These are phyloP conservation scores for Agrochola lota DNA, from an alignment of 2,888 invertebrate genomes.

Conservation along the genomic window DNA sequence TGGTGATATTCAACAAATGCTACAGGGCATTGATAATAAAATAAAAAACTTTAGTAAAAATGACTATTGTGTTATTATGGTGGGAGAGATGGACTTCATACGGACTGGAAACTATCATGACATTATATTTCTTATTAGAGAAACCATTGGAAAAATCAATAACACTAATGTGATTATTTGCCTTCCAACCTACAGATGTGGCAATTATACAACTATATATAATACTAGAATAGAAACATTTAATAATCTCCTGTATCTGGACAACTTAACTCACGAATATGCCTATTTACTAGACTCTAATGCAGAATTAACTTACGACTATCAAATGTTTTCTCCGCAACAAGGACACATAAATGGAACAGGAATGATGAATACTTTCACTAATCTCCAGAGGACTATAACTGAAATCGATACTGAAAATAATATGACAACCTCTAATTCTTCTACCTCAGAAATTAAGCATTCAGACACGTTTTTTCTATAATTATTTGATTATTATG, in stretches of 20 bases:
- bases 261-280: slow-evolving; percentile 9
- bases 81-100: slow-evolving; percentile 12
- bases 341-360: slow-evolving; percentile 6
- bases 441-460: background rate
- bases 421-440: background rate
- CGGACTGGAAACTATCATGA: slow-evolving; percentile 11
- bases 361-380: slow-evolving; percentile 2
- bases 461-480: too few relatives aligned
- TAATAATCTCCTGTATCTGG: slow-evolving; percentile 1
- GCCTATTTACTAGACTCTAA: slow-evolving; percentile 9
- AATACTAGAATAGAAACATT: slow-evolving; percentile 6
- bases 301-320: background rate
- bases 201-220: background rate
- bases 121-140: slow-evolving; percentile 2
- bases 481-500: too few relatives aligned
- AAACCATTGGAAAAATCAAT: background rate
- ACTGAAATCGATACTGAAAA: background rate
- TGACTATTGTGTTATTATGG: background rate
- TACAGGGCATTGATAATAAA: slow-evolving; percentile 7
- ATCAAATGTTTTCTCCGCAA: background rate
- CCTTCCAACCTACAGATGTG: background rate
- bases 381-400: background rate
- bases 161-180: slow-evolving; percentile 7
- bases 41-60: slow-evolving; percentile 2
- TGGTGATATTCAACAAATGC: slow-evolving; percentile 7